Percentiles rank a stretch among this genome's conserved stretches.
These are phyloP conservation scores for Tenthredo scrophulariae DNA, from an alignment of 2,888 invertebrate species.

Conservation along the genomic window DNA sequence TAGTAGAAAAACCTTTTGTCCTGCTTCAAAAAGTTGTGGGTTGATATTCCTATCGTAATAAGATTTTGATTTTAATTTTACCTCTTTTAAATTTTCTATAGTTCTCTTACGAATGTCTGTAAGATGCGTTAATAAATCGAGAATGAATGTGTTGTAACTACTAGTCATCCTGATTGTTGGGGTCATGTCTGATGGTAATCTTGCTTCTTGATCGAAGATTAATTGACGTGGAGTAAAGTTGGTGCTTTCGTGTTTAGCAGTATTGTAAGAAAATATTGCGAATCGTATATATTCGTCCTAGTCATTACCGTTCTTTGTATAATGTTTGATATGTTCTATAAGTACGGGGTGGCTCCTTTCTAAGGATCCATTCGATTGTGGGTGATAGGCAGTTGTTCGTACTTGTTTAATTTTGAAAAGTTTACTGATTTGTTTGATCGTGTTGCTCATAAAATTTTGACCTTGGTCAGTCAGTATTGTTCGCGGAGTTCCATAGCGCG, in stretches of 20 bases:
- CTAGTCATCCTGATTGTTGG: background rate
- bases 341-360: background rate
- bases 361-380: background rate
- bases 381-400: background rate
- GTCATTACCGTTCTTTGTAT: background rate
- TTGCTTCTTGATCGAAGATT: background rate
- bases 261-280: background rate
- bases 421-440: background rate
- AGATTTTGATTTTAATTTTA: background rate
- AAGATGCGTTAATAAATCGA: background rate
- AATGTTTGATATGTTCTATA: conserved; percentile 5
- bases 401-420: conserved; percentile 16
- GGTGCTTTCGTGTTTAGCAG: background rate
- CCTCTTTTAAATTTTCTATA: no score
- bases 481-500: no score
- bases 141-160: background rate
- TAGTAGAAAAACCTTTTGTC: no score
- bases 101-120: background rate
- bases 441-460: background rate
- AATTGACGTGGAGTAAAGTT: background rate
- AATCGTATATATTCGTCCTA: conserved; percentile 14
- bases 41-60: no score
- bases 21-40: no score
- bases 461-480: background rate
- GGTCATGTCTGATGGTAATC: background rate